phyloP scores from a whole-genome alignment of 2,888 invertebrate species.

The Drosophila fungiperda region DNA sequence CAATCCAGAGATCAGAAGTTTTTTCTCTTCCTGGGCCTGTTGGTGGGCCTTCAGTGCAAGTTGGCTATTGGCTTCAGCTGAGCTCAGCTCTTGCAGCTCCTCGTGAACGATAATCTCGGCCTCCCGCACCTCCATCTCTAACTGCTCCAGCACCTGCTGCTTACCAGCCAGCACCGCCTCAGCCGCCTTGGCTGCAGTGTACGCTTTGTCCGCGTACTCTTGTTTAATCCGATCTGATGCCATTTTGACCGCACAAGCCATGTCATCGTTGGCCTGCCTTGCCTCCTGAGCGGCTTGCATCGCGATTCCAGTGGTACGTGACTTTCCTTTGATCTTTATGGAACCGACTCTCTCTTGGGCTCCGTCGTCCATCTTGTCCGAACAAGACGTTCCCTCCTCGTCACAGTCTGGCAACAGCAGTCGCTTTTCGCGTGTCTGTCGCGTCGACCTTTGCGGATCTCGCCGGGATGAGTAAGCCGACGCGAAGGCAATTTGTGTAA shows the following conservation, averaged over 20 bases:
- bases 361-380: background rate
- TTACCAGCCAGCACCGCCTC: constrained; percentile 89
- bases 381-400: background rate
- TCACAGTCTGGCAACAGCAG: background rate
- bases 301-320: constrained; percentile 88
- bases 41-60: constrained; percentile 87
- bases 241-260: constrained; percentile 89
- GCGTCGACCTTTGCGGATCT: background rate
- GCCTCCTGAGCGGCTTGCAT: constrained; percentile 90
- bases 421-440: constrained; percentile 21
- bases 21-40: constrained; percentile 87
- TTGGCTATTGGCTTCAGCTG: constrained; percentile 87
- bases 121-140: constrained; percentile 89
- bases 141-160: constrained; percentile 88
- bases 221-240: constrained; percentile 89
- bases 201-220: constrained; percentile 89
- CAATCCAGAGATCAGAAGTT: constrained; percentile 84
- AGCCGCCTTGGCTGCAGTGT: constrained; percentile 89
- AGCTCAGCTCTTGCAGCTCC: constrained; percentile 87
- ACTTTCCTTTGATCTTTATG: constrained; percentile 1
- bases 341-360: background rate
- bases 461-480: background rate
- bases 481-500: constrained; percentile 13
- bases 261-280: constrained; percentile 79
- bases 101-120: constrained; percentile 88